Base-by-base conservation (phyloP, 2,888 invertebrate species). In the Dicycla oo region DNA sequence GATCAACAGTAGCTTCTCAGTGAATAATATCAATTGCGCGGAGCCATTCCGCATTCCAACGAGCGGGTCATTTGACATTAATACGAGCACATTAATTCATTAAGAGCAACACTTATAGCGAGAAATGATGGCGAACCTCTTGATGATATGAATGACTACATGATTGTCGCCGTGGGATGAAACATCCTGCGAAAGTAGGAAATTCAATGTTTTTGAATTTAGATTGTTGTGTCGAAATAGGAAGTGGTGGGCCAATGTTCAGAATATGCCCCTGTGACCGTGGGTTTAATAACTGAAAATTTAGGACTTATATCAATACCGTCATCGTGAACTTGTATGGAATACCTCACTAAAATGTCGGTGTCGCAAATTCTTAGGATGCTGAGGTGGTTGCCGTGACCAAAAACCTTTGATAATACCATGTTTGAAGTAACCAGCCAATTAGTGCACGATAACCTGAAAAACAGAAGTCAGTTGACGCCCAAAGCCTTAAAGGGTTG, bases 21-120 rank as follows among this genome's bases (percentile, higher is more conserved):
- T 94, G 94, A 94, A 94, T 95, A 94, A 95, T 94, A 93, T 94
- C 94, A 93, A 93, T 93, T 93, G 94, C 89, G 86, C 85, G 87
- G 86, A 91, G 90, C 89, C 92, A 94, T 95, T 95, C 95, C 95
- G 95, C 95, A 95, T 95, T 95, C 95, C 95, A 86, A 80, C 71
- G 90, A 85, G 89, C 89, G 88, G 91, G 78, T 89, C 90, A 90
- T 91, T 92, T 91, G 91, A 91, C 92, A 93, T 93, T 93, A 93
- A 94, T 93, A 91, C 90, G 88, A 85, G 85, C 86, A 88, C 92
- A 93, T 94, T 92, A 91, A 91, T 91, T 92, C 90, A 93, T 93
- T 93, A 91, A 88, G 87, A 40, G 81, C 69, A 54, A 78, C 82
- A 84, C 84, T 80, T 81, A 75, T 83, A 74, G 82, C 75, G 86